Evolutionary conservation across 1,140 invertebrate species (phyloP).

Genomic region (Achatina immaculata): DNA sequence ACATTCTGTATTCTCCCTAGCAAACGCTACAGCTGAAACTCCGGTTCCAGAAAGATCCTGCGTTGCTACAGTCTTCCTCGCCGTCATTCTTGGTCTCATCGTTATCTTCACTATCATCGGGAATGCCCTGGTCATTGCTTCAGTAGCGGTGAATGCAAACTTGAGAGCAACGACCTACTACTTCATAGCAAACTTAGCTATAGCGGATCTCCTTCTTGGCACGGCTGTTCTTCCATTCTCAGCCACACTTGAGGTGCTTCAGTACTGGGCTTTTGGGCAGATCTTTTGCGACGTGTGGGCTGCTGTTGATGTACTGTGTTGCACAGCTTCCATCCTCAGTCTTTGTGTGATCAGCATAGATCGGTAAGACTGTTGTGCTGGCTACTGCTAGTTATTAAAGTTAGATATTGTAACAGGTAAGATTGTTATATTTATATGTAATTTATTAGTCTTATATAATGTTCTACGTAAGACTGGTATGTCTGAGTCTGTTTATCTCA

Average conservation of each 20-base stretch:
- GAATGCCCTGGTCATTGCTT: slow-evolving; percentile 77
- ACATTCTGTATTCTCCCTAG: background rate
- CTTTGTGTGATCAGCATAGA: slow-evolving; percentile 96
- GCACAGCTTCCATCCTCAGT: slow-evolving; percentile 97
- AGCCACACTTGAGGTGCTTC: slow-evolving; percentile 72
- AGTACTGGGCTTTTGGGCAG: slow-evolving; percentile 68
- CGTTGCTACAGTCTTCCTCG: slow-evolving; percentile 39
- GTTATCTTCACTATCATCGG: slow-evolving; percentile 75
- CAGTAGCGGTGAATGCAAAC: slow-evolving; percentile 74
- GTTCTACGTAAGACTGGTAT: too few species aligned
- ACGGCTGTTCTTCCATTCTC: slow-evolving; percentile 79
- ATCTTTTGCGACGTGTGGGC: slow-evolving; percentile 70
- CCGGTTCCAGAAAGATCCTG: background rate
- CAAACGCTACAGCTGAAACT: background rate
- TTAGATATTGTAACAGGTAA: too few species aligned
- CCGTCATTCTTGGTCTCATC: slow-evolving; percentile 67
- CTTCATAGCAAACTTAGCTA: slow-evolving; percentile 69
- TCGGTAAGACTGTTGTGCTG: slow-evolving; percentile 69
- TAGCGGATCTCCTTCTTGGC: slow-evolving; percentile 67
- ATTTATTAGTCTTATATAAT: too few species aligned
- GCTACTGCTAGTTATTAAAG: too few species aligned
- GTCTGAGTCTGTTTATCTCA: too few species aligned
- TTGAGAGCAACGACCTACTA: slow-evolving; percentile 72
- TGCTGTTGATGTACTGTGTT: slow-evolving; percentile 94
- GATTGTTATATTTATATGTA: too few species aligned